Conservation (phyloP, 2,113 vertebrate species). For the Anoura caudifer region DNA sequence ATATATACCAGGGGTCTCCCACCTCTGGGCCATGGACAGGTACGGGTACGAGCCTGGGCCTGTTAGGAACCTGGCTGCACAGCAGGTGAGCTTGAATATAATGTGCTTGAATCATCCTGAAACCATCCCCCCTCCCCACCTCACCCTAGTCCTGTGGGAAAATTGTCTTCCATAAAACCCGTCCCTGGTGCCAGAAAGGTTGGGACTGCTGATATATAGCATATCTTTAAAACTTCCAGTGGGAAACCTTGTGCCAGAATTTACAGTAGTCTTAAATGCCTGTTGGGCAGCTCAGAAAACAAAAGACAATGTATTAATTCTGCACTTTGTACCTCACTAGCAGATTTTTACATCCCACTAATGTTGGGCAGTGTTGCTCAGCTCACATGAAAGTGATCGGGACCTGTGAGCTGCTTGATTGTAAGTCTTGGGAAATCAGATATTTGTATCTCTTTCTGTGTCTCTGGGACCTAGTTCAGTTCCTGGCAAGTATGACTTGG, state of each 20-base stretch:
- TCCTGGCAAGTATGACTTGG: not conserved
- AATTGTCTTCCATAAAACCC: no score
- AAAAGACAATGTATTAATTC: not conserved
- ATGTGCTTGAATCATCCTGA: no score
- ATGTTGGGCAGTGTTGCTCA: not conserved
- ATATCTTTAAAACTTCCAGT: not conserved
- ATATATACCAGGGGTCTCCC: no score
- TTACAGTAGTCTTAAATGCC: not conserved
- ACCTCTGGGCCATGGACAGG: no score
- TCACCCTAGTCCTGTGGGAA: no score
- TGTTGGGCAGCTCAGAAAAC: not conserved
- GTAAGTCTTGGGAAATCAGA: not conserved
- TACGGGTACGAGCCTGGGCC: no score
- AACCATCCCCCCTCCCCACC: no score
- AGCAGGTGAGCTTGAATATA: no score
- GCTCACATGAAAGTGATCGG: not conserved
- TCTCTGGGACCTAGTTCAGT: not conserved
- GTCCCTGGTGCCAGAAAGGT: no score
- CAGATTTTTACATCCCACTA: not conserved
- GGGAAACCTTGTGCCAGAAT: not conserved
- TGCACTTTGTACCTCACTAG: not conserved
- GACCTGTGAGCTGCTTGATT: not conserved
- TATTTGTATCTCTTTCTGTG: not conserved
- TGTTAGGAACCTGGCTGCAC: no score
- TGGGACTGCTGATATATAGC: not conserved